phyloP scores from a whole-genome alignment of 2,113 vertebrate species.

The Petromus typicus region DNA sequence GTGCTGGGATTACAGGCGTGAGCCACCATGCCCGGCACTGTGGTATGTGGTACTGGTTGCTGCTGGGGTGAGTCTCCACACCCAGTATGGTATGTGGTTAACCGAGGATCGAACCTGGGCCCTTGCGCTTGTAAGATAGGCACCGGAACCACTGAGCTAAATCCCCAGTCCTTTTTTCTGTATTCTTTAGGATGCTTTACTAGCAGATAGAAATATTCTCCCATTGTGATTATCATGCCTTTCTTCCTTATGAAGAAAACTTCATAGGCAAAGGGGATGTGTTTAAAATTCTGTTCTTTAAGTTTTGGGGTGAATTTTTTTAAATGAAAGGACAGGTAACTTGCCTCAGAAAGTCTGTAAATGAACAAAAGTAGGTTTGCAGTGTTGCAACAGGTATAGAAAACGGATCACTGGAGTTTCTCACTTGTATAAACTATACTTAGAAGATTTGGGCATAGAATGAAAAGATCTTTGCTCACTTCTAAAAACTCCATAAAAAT shows the following conservation, averaged over 20 bases:
- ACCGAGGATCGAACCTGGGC: too few relatives aligned
- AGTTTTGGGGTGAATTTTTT: not conserved
- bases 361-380: not conserved
- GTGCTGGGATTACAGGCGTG: too few relatives aligned
- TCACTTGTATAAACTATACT: not conserved
- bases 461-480: too few relatives aligned
- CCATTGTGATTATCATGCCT: conserved; percentile 39
- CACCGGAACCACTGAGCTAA: too few relatives aligned
- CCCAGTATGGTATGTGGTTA: too few relatives aligned
- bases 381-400: not conserved
- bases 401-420: not conserved
- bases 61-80: too few relatives aligned
- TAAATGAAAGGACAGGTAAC: not conserved
- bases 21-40: too few relatives aligned
- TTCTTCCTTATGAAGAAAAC: conserved; percentile 51
- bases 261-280: not conserved
- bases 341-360: not conserved
- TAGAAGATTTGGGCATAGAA: not conserved
- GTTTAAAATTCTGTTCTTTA: conserved; percentile 25
- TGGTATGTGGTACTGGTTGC: too few relatives aligned
- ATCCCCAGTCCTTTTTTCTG: too few relatives aligned
- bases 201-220: conserved; percentile 47
- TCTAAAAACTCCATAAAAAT: not conserved
- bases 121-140: too few relatives aligned
- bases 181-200: conserved; percentile 47